phyloP scores from a whole-genome alignment of 2,888 invertebrate species.

The Tenthredo mesomela region DNA sequence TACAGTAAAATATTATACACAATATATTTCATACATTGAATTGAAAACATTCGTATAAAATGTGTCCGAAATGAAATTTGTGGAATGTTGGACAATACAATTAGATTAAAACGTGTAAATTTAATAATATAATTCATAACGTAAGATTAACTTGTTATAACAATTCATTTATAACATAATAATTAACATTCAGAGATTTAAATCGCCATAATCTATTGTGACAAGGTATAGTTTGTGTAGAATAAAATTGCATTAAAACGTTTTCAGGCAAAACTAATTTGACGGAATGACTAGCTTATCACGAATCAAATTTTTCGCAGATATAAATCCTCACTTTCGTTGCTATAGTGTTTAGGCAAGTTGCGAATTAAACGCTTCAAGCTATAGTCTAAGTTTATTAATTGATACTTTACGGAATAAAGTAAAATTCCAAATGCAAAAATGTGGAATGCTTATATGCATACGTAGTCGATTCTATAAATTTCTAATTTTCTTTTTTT shows the following conservation, averaged over 20 bases:
- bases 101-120: slow-evolving; percentile 1
- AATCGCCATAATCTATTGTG: neutral
- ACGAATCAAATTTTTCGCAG: neutral
- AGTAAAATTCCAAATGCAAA: slow-evolving; percentile 10
- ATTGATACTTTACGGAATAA: neutral
- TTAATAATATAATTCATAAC: neutral
- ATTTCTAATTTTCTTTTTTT: neutral
- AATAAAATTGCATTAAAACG: neutral
- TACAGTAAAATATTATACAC: neutral
- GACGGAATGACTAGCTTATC: slow-evolving; percentile 28
- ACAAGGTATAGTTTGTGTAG: neutral
- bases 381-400: neutral
- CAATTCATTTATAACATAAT: slow-evolving; percentile 29
- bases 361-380: neutral
- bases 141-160: neutral
- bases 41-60: slow-evolving; percentile 26
- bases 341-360: neutral
- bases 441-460: slow-evolving; percentile 10
- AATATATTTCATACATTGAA: neutral
- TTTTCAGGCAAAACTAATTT: neutral
- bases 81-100: slow-evolving; percentile 34
- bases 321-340: slow-evolving; percentile 6
- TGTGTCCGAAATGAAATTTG: slow-evolving; percentile 11
- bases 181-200: neutral
- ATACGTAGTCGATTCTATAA: neutral